These are phyloP conservation scores for Nerophis lumbriciformis DNA, from an alignment of 2,113 vertebrate genomes.

Conservation along the genomic window DNA sequence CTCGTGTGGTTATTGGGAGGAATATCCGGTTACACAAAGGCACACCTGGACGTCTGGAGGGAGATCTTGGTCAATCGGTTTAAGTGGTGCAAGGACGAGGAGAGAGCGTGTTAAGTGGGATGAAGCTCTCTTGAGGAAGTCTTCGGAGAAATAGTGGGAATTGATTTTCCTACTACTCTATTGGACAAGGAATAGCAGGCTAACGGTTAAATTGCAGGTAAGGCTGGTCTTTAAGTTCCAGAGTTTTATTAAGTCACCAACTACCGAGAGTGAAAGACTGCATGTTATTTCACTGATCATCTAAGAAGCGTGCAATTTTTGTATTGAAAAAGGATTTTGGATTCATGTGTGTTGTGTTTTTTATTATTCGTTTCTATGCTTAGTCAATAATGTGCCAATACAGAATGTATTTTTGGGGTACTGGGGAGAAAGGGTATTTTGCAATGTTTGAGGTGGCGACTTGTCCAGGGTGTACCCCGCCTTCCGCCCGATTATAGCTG, in stretches of 20 bases:
- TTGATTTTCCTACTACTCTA: neutral
- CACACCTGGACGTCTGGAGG: constrained; percentile 8
- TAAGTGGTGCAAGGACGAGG: neutral
- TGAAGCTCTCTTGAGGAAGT: neutral
- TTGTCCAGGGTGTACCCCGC: too few species aligned
- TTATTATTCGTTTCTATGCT: too few species aligned
- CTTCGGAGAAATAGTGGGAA: neutral
- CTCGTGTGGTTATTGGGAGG: neutral
- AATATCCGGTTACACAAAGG: constrained; percentile 24
- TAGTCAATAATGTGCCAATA: too few species aligned
- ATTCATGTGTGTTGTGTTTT: neutral
- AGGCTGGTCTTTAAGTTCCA: constrained; percentile 9
- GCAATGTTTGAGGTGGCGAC: too few species aligned
- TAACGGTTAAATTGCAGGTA: constrained; percentile 23
- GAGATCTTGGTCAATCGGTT: neutral
- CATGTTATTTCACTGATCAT: neutral
- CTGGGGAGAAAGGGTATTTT: too few species aligned
- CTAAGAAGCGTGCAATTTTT: neutral
- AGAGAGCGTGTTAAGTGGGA: constrained; percentile 7
- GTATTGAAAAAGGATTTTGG: neutral
- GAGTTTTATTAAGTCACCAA: too few species aligned
- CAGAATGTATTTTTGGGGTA: too few species aligned
- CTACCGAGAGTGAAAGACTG: too few species aligned
- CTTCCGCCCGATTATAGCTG: too few species aligned
- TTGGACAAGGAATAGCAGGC: neutral